These are phyloP conservation scores for Crotophaga sulcirostris DNA, from an alignment of 2,113 vertebrate genomes.

Conservation along the genomic window DNA sequence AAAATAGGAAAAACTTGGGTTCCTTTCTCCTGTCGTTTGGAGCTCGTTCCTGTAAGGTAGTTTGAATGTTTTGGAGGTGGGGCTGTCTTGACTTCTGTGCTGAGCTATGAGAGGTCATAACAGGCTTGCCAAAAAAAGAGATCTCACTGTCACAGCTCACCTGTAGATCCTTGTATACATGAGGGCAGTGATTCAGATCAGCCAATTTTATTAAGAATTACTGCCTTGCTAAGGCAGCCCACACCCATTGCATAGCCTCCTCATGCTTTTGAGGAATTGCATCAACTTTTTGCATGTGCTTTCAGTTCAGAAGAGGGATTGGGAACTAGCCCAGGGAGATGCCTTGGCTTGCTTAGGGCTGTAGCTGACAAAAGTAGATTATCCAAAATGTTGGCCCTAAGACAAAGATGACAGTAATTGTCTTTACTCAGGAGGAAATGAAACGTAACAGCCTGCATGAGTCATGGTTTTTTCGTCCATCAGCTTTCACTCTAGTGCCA, in stretches of 20 bases:
- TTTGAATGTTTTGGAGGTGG: neutral
- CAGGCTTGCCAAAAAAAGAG: neutral
- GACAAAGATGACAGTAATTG: neutral
- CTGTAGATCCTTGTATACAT: neutral
- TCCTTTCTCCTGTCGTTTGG: neutral
- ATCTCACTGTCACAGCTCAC: neutral
- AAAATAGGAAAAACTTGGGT: neutral
- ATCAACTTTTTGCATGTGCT: neutral
- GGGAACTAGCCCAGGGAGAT: neutral
- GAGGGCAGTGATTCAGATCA: neutral
- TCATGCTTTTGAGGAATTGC: neutral
- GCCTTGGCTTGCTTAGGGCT: neutral
- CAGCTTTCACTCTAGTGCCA: slow-evolving; percentile 7
- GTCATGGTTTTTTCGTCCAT: slow-evolving; percentile 38
- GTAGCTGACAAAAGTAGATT: slow-evolving; percentile 24
- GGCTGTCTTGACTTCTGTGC: neutral
- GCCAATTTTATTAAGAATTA: neutral
- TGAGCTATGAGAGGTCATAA: neutral
- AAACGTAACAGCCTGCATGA: slow-evolving; percentile 40
- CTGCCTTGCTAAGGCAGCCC: neutral
- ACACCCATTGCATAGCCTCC: neutral
- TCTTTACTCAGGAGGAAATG: slow-evolving; percentile 47
- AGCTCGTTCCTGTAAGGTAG: neutral
- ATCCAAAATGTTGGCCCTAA: slow-evolving; percentile 2
- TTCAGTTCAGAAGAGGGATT: neutral